phyloP scores from a whole-genome alignment of 2,888 invertebrate species.

The Cheilosia variabilis region DNA sequence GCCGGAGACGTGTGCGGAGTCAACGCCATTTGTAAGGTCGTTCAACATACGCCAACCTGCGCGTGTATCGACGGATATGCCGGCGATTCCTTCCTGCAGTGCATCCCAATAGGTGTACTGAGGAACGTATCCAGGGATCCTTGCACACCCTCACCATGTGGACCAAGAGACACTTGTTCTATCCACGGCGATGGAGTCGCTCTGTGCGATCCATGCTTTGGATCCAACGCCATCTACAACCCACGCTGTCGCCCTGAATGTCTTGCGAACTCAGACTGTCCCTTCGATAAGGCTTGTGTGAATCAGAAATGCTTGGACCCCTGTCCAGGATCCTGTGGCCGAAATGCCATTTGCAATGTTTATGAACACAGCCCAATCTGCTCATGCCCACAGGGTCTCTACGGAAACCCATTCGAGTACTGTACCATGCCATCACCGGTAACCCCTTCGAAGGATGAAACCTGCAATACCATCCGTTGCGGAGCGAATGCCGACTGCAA shows the following conservation, averaged over 20 bases:
- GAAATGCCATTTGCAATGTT: slow-evolving; percentile 89
- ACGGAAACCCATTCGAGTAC: slow-evolving; percentile 91
- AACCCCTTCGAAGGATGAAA: slow-evolving; percentile 81
- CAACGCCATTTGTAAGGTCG: slow-evolving; percentile 91
- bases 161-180: slow-evolving; percentile 87
- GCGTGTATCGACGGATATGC: slow-evolving; percentile 90
- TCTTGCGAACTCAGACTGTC: slow-evolving; percentile 91
- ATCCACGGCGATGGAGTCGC: slow-evolving; percentile 90
- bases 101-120: slow-evolving; percentile 85
- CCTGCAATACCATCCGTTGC: slow-evolving; percentile 89
- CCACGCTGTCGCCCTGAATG: slow-evolving; percentile 93
- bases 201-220: slow-evolving; percentile 91
- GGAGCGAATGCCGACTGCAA: slow-evolving; percentile 90
- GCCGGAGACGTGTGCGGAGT: slow-evolving; percentile 90
- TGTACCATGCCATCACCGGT: slow-evolving; percentile 86
- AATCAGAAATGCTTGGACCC: slow-evolving; percentile 90
- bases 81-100: slow-evolving; percentile 92
- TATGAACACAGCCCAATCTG: slow-evolving; percentile 90
- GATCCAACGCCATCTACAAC: slow-evolving; percentile 87
- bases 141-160: slow-evolving; percentile 92
- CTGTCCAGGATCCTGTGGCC: slow-evolving; percentile 91
- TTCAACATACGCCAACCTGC: slow-evolving; percentile 93
- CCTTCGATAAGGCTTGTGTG: slow-evolving; percentile 90
- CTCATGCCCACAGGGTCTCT: slow-evolving; percentile 87
- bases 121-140: slow-evolving; percentile 88